Evolutionary conservation across 2,113 vertebrate species (phyloP).

Genomic region (Gopherus flavomarginatus): DNA sequence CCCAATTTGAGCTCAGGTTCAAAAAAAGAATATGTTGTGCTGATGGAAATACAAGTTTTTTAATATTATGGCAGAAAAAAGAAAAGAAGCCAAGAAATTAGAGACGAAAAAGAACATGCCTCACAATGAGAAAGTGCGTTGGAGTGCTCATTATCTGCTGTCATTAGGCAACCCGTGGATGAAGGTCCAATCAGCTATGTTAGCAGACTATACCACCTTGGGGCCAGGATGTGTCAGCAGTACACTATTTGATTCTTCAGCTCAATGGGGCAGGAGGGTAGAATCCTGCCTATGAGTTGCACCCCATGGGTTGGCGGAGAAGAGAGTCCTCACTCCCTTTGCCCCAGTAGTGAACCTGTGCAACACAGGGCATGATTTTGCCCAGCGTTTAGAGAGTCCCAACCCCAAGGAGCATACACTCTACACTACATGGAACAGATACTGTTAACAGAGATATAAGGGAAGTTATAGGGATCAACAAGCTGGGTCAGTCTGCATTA

Average conservation of each 20-base stretch:
- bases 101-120: neutral
- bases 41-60: neutral
- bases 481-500: neutral
- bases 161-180: neutral
- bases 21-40: neutral
- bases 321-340: neutral
- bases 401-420: neutral
- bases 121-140: neutral
- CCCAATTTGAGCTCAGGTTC: neutral
- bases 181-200: neutral
- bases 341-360: neutral
- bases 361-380: neutral
- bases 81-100: neutral
- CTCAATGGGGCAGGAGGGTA: neutral
- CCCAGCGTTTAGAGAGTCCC: accelerated
- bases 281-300: conserved; percentile 1
- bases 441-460: neutral
- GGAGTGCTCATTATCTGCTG: conserved; percentile 20
- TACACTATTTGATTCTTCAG: neutral
- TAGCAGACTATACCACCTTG: conserved; percentile 26
- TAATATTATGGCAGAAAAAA: accelerated
- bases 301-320: neutral
- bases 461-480: accelerated
- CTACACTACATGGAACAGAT: accelerated
- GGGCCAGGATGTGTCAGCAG: neutral